Evolutionary conservation across 2,797 vertebrate genomes (phyloP), one percentile per base, ranked within the genome.

Genomic region (Pogonophryne albipinna): DNA sequence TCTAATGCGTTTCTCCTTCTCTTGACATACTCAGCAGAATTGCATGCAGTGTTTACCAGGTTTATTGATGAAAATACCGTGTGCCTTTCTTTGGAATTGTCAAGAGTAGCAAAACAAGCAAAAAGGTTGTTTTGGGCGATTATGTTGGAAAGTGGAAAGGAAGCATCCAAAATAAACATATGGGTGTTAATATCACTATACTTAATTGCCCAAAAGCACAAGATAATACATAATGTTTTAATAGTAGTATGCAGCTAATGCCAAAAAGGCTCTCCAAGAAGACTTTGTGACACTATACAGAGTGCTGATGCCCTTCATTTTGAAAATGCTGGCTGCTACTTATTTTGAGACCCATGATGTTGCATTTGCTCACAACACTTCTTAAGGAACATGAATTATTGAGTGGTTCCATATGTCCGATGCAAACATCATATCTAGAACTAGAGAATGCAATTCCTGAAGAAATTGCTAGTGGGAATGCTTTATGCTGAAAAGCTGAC

Each of bases 1-100:
- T 16, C 34, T 23, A 64, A 49, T 52, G 57, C 70, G 71, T 76
- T 85, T 79, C 57, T 61, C 58, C 79, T 83, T 76, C 12, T 31
- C 14, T 69, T 61, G 77, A 20, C 41, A 55, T 79, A 64, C 59
- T 41, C 34, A 45, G 17, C 23, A 41, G 63, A 9, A 41, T 61
- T 13, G 2, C 7, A 5, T 27, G 11, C 45, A 20, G 38, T 46
- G 3, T 58, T 60, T 68, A n/a, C 16, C 34, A 69, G 14, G 38
- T 64, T 17, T 57, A 56, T 52, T 38, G 34, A 7, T 9, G 8
- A 6, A 38, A 38, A 38, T 38, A 38, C 34, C 34, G 1, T 38
- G 34, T 38, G 34, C 34, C 34, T 38, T 38, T 38, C 34, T 38
- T 9, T 38, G 34, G 34, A 38, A 38, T 38, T 38, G 7, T 38